Evolutionary conservation across 2,888 invertebrate genomes (phyloP).

Genomic region (Sarcophaga variegata): DNA sequence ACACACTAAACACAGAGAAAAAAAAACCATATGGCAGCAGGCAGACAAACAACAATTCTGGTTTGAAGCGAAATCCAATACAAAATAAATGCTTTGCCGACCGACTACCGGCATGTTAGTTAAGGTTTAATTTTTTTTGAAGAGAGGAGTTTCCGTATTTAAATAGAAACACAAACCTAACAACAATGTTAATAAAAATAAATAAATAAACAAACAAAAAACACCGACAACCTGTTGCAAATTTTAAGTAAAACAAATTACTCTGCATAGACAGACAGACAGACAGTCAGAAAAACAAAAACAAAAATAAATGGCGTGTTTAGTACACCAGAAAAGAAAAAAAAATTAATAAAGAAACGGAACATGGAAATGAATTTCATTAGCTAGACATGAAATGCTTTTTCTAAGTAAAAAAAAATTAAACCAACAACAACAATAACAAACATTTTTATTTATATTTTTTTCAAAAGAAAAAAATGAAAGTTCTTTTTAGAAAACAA

Average conservation of each 20-base stretch:
- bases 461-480: conserved; percentile 34
- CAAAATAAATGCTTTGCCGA: not conserved
- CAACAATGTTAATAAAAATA: conserved; percentile 8
- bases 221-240: conserved; percentile 48
- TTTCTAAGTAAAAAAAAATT: conserved; percentile 10
- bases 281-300: too few relatives aligned
- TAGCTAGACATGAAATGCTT: conserved; percentile 44
- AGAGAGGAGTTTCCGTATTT: not conserved
- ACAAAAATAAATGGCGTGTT: conserved; percentile 54
- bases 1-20: too few relatives aligned
- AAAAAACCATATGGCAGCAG: too few relatives aligned
- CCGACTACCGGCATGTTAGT: conserved; percentile 4
- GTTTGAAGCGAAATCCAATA: not conserved
- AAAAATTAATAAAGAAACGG: not conserved
- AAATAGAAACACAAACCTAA: too few relatives aligned
- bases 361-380: conserved; percentile 46
- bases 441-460: not conserved
- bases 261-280: not conserved
- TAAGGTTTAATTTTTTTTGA: not conserved
- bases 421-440: not conserved
- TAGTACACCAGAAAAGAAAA: not conserved
- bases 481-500: conserved; percentile 35
- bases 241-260: conserved; percentile 50
- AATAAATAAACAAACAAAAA: not conserved
- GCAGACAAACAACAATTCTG: too few relatives aligned